A percentile compares a stretch with the other conserved stretches of the same genome.
Conservation (phyloP, 2,888 invertebrate genomes). For the Coelogynopora nodosa region DNA sequence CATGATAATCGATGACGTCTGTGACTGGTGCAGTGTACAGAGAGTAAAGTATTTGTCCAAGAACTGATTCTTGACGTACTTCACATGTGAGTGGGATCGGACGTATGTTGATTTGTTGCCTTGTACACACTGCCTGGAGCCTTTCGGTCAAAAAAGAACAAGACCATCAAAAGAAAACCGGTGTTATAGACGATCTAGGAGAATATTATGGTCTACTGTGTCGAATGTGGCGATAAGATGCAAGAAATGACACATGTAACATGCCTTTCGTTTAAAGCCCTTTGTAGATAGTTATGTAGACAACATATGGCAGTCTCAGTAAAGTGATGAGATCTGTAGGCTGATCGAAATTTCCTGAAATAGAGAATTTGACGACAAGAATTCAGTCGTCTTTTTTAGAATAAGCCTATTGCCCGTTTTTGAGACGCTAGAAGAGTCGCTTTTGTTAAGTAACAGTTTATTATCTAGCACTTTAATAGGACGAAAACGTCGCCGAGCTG, state of each 20-base stretch:
- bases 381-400: not conserved
- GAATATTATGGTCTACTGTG: constrained; percentile 47
- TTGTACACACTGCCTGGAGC: not conserved
- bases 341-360: not conserved
- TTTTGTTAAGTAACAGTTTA: not conserved
- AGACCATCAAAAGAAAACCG: constrained; percentile 44
- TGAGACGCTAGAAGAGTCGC: not conserved
- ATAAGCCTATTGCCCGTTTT: not conserved
- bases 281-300: too few species aligned
- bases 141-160: constrained; percentile 40
- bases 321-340: not conserved
- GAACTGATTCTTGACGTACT: constrained; percentile 37
- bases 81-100: not conserved
- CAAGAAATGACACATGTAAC: constrained; percentile 45
- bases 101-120: not conserved
- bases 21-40: constrained; percentile 46
- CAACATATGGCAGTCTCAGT: not conserved
- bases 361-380: not conserved
- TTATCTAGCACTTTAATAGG: not conserved
- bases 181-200: constrained; percentile 37
- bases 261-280: too few species aligned
- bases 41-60: constrained; percentile 45
- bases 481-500: not conserved
- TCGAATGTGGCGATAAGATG: constrained; percentile 48
- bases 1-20: constrained; percentile 46